Base-by-base conservation (phyloP, 2,113 vertebrate genomes). In the Panthera uncia region DNA sequence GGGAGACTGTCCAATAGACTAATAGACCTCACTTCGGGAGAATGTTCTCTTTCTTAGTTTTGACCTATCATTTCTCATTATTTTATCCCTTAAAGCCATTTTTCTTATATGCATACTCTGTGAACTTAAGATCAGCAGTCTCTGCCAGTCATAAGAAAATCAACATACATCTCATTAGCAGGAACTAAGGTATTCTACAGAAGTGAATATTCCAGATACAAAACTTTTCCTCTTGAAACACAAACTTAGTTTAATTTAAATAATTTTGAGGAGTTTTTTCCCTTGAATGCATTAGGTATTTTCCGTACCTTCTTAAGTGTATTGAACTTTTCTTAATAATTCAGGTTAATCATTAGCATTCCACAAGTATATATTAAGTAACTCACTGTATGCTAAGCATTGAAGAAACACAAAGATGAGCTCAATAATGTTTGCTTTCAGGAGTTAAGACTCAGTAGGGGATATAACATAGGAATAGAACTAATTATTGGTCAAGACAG, bases 21-120 rank as follows among this genome's bases (percentile, higher is more conserved):
- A 69, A 84, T 61, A 94, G 85, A 83, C 69, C 84, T 94, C 74
- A 89, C 55, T 87, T 79, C 63, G 45, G 57, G 19, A 23, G 2
- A 84, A 29, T 91, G 33, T 88, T 93, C 71, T 95, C 57, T 79
- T 84, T 96, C 68, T 92, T 93, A 68, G 15, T 91, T 97, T 96
- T 94, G 31, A 71, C 68, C 65, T 4, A 61, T 80, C 52, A 66
- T 93, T 97, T 93, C 91, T 97, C 71, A 94, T 78, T 81, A 85
- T 97, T 91, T 87, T 90, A 61, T 87, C 23, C 52, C 90, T 96
- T 71, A 73, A 82, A 78, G 57, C 69, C 19, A 33, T 55, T 50
- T 73, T 95, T 63, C 31, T 94, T 93, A 87, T 87, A 86, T 65
- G 91, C 50, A 63, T 73, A 85, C 5, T 84, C 33, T n/a, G 16